Conservation (phyloP, 2,797 vertebrate genomes). For the Notolepis coatsorum region DNA sequence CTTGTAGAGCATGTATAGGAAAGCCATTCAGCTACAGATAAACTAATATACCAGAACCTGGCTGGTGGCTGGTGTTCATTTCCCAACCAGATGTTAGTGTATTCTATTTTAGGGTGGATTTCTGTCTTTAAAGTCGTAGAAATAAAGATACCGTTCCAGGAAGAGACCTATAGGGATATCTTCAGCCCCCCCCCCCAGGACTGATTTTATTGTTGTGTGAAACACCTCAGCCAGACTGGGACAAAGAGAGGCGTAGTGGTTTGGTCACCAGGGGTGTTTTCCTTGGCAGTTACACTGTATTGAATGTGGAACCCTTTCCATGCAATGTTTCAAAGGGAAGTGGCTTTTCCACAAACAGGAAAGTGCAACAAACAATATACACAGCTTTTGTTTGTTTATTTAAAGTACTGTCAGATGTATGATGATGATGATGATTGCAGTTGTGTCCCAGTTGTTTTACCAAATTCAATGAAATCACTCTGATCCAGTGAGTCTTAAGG, state of each 20-base stretch:
- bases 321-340: conserved; percentile 70
- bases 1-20: no score
- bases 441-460: no score
- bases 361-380: conserved; percentile 82
- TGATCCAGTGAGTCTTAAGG: no score
- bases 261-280: conserved; percentile 80
- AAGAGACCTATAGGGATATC: conserved; percentile 51
- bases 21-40: no score
- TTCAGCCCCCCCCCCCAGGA: conserved; percentile 65
- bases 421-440: no score
- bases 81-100: background rate
- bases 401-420: no score
- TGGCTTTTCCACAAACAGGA: conserved; percentile 82
- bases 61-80: no score
- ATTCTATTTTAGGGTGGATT: background rate
- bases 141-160: conserved; percentile 47
- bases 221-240: conserved; percentile 64
- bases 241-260: conserved; percentile 70
- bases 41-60: no score
- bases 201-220: conserved; percentile 71
- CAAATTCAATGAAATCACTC: no score
- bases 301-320: conserved; percentile 70
- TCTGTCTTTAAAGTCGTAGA: conserved; percentile 13
- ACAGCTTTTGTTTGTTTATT: no score
- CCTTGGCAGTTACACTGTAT: conserved; percentile 81